Conservation (phyloP, 2,113 vertebrate genomes). For the Nerophis lumbriciformis region DNA sequence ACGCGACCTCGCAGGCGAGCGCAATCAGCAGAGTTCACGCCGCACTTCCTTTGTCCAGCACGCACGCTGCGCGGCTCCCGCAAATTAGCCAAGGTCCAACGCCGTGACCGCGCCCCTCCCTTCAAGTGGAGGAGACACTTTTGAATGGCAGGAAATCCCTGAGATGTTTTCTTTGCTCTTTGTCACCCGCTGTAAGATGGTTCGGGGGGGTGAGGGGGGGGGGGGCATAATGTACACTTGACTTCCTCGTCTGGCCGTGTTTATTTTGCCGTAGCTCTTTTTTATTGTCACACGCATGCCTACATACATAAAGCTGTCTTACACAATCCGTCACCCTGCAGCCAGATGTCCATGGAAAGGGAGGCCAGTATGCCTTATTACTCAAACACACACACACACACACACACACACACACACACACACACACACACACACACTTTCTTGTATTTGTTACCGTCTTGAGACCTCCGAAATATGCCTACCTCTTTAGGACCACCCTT, state of each 20-base stretch:
- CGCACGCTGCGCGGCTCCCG: conserved; percentile 32
- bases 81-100: conserved; percentile 37
- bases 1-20: conserved; percentile 3
- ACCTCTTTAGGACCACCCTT: too few species aligned
- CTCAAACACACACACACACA: conserved; percentile 39
- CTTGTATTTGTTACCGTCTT: too few species aligned
- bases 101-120: not conserved
- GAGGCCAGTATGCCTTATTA: conserved; percentile 59
- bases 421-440: too few species aligned
- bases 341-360: conserved; percentile 65
- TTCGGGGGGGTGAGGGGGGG: conserved; percentile 45
- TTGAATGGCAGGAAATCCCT: conserved; percentile 77
- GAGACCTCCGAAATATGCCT: too few species aligned
- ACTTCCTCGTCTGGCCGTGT: not conserved
- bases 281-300: conserved; percentile 21
- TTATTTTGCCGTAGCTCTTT: not conserved
- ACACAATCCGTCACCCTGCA: conserved; percentile 44
- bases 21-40: conserved; percentile 50
- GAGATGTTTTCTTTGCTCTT: conserved; percentile 67
- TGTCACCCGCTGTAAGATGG: conserved; percentile 46
- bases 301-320: conserved; percentile 48
- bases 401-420: too few species aligned
- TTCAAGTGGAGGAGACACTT: conserved; percentile 25
- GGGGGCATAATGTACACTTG: conserved; percentile 18
- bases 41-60: conserved; percentile 45